Evolutionary conservation across 2,888 invertebrate species (phyloP).

Genomic region (Hemicrepidius hirtus): DNA sequence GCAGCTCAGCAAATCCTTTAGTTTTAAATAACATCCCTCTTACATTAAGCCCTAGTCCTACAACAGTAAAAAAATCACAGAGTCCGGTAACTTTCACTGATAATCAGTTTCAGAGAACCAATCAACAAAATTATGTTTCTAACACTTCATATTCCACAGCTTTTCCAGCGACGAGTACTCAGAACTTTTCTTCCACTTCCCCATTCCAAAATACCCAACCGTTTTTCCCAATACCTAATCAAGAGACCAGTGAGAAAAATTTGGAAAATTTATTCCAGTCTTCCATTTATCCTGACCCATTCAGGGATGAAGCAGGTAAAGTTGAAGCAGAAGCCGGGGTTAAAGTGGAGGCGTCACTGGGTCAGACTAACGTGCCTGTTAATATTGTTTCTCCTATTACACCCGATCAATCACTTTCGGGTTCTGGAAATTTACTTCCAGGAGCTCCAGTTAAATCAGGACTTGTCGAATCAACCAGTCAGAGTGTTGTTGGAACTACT

Average conservation of each 20-base stretch:
- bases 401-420: constrained; percentile 63
- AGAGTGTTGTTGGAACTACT: constrained; percentile 63
- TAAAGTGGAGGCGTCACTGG: constrained; percentile 73
- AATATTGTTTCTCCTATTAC: constrained; percentile 62
- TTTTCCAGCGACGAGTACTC: constrained; percentile 60
- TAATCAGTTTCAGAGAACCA: constrained; percentile 50
- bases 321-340: constrained; percentile 78
- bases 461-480: constrained; percentile 67
- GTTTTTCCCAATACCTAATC: constrained; percentile 48
- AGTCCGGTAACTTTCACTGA: constrained; percentile 65
- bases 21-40: constrained; percentile 72
- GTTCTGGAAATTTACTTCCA: constrained; percentile 56
- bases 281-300: constrained; percentile 82
- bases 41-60: constrained; percentile 75
- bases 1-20: constrained; percentile 71
- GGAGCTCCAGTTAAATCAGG: constrained; percentile 59
- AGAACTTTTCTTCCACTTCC: constrained; percentile 58
- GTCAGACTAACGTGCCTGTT: constrained; percentile 39
- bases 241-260: constrained; percentile 67
- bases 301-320: constrained; percentile 74
- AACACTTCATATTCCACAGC: constrained; percentile 59
- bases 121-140: constrained; percentile 57
- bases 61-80: constrained; percentile 69
- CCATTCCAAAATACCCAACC: constrained; percentile 53
- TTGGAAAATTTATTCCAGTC: constrained; percentile 79